phyloP scores from a whole-genome alignment of 2,797 vertebrate species.

The Staurois parvus region DNA sequence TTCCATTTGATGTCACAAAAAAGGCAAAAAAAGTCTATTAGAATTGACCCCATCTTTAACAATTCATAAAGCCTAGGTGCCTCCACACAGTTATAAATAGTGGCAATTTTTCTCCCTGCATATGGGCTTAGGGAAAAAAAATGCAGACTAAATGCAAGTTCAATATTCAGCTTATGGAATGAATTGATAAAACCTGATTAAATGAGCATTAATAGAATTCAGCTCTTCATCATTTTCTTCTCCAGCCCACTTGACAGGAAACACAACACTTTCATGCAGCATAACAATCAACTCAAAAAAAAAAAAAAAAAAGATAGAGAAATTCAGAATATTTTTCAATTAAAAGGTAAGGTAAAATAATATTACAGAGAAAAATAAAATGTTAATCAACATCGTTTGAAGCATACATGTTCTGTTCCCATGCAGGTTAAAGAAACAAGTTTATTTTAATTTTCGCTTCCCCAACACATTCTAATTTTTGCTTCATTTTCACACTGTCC shows the following conservation, averaged over 20 bases:
- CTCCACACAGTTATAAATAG: slow-evolving; percentile 40
- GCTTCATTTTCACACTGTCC: too few species aligned
- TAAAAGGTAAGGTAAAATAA: too few species aligned
- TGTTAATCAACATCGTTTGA: too few species aligned
- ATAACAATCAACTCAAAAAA: not conserved
- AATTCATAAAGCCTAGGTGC: slow-evolving; percentile 31
- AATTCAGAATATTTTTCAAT: not conserved
- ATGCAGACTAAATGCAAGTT: slow-evolving; percentile 39
- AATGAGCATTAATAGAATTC: slow-evolving; percentile 35
- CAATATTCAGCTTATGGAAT: slow-evolving; percentile 38
- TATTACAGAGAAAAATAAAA: too few species aligned
- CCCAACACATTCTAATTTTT: too few species aligned
- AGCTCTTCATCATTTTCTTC: not conserved
- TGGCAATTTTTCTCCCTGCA: slow-evolving; percentile 22
- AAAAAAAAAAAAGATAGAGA: not conserved
- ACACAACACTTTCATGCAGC: not conserved
- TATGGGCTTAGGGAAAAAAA: slow-evolving; percentile 28
- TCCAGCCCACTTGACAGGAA: not conserved
- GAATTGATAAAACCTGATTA: slow-evolving; percentile 26
- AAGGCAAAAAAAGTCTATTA: slow-evolving; percentile 49
- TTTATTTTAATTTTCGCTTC: too few species aligned
- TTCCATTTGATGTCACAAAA: slow-evolving; percentile 57
- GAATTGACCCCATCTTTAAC: slow-evolving; percentile 54
- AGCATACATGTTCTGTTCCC: too few species aligned
- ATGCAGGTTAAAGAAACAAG: too few species aligned